phyloP scores from a whole-genome alignment of 2,888 invertebrate species.

The Oscheius sp. region DNA sequence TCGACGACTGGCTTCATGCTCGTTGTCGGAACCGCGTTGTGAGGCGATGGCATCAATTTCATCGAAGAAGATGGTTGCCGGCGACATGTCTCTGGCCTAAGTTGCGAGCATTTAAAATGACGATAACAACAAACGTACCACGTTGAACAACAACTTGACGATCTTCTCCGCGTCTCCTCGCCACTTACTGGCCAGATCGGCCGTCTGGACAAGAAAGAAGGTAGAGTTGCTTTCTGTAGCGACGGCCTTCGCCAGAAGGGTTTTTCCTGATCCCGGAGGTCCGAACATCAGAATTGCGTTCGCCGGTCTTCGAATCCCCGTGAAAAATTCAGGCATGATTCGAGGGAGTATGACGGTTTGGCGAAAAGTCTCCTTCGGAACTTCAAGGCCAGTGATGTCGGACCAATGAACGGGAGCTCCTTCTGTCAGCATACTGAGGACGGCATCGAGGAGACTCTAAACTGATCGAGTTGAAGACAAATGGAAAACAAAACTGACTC shows the following conservation, averaged over 20 bases:
- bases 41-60: conserved; percentile 90
- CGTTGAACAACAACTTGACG: conserved; percentile 88
- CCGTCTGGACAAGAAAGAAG: conserved; percentile 87
- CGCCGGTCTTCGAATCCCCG: conserved; percentile 69
- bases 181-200: conserved; percentile 96
- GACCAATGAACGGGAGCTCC: conserved; percentile 7
- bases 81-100: conserved; percentile 78
- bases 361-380: conserved; percentile 22
- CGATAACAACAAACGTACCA: not conserved
- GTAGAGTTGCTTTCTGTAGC: conserved; percentile 77
- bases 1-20: conserved; percentile 94
- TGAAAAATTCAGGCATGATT: conserved; percentile 98
- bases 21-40: conserved; percentile 88
- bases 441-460: conserved; percentile 1
- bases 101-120: not conserved
- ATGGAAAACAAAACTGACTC: not conserved
- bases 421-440: conserved; percentile 20
- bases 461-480: not conserved
- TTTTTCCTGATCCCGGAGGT: conserved; percentile 78
- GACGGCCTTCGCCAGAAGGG: conserved; percentile 75
- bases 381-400: conserved; percentile 23
- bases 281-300: not conserved
- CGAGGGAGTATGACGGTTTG: conserved; percentile 97
- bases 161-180: conserved; percentile 99
- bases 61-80: conserved; percentile 83